Evolutionary conservation across 2,113 vertebrate species (phyloP).

Genomic region (Callaeas wilsoni): DNA sequence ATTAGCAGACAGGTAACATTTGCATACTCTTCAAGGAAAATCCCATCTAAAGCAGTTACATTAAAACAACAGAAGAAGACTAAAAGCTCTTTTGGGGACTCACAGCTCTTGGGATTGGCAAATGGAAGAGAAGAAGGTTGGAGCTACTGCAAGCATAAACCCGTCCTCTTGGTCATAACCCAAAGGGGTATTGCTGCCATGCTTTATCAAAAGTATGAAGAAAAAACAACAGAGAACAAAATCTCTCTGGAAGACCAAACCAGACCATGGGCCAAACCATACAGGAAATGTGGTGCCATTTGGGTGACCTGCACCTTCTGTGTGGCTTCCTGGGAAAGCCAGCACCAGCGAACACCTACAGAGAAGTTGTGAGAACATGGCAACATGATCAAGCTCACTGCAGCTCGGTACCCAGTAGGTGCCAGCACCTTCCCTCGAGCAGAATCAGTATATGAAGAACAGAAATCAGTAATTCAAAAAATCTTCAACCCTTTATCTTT

Average conservation of each 20-base stretch:
- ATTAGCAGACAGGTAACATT: not conserved
- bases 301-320: not conserved
- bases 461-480: not conserved
- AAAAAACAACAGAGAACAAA: not conserved
- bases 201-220: not conserved
- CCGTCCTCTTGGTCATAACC: not conserved
- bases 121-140: not conserved
- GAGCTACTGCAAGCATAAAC: not conserved
- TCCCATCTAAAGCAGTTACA: not conserved
- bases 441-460: not conserved
- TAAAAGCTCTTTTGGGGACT: not conserved
- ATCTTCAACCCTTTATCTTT: not conserved
- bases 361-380: not conserved
- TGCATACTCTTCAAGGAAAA: not conserved
- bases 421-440: not conserved
- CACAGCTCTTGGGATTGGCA: fast-evolving
- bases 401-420: not conserved
- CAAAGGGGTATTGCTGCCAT: fast-evolving
- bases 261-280: not conserved
- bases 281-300: not conserved
- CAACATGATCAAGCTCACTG: fast-evolving
- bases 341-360: not conserved
- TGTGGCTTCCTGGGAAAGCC: not conserved
- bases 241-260: not conserved
- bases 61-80: not conserved